Evolutionary conservation across 92 coral and sea anemone genomes (phyloP).

Genomic region (Phenganax stokvisi): DNA sequence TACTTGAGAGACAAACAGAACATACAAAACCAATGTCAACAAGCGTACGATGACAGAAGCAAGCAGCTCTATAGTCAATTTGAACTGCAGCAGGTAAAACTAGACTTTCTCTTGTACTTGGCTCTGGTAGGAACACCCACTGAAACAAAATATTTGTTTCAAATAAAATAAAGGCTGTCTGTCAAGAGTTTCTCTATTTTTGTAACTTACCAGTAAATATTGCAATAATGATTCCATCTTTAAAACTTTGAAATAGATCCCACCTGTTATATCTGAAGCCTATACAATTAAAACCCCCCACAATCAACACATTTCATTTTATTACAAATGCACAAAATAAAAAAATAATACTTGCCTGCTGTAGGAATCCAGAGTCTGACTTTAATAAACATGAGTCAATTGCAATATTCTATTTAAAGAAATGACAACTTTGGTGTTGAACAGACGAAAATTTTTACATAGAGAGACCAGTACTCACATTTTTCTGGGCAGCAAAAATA

Average conservation of each 20-base stretch:
- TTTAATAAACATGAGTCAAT: conserved; percentile 84
- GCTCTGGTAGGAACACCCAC: conserved; percentile 92
- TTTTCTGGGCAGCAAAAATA: conserved; percentile 95
- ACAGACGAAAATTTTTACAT: too few species aligned
- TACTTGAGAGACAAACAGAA: conserved; percentile 97
- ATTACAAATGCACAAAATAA: neutral
- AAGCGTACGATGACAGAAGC: conserved; percentile 87
- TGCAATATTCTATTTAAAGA: conserved; percentile 60
- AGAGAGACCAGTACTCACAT: conserved; percentile 52
- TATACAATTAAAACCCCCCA: conserved; percentile 14
- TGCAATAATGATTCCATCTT: conserved; percentile 74
- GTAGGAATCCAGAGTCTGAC: conserved; percentile 90
- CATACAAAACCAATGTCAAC: conserved; percentile 98
- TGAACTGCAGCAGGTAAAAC: conserved; percentile 82
- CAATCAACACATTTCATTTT: neutral
- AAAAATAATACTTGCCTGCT: conserved; percentile 56
- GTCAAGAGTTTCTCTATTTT: neutral
- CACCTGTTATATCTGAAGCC: conserved; percentile 99
- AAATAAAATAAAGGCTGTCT: neutral
- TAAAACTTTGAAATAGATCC: conserved; percentile 75
- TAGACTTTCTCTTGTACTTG: conserved; percentile 60
- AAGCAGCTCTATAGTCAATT: conserved; percentile 97
- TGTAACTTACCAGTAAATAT: conserved; percentile 66
- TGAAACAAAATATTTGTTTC: conserved; percentile 35
- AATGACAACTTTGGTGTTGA: too few species aligned